These are phyloP conservation scores for Syritta pipiens DNA, from an alignment of 2,888 invertebrate species.

Conservation along the genomic window DNA sequence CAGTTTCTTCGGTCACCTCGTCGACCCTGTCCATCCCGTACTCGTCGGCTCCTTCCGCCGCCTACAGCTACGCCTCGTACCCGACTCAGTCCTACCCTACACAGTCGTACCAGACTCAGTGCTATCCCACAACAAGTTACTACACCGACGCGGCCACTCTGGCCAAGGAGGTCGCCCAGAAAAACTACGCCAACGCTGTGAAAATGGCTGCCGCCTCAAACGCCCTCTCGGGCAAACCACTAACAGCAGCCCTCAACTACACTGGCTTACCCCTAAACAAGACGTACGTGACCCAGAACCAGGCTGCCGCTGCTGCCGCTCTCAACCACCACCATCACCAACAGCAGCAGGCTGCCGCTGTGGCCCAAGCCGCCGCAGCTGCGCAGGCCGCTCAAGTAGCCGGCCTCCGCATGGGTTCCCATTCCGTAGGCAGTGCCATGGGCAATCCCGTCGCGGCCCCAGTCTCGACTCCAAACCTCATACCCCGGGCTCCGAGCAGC, in stretches of 20 bases:
- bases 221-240: conserved; percentile 79
- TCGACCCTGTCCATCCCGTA: conserved; percentile 71
- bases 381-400: conserved; percentile 65
- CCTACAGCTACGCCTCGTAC: conserved; percentile 67
- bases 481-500: conserved; percentile 69
- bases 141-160: conserved; percentile 83
- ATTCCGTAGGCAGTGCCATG: conserved; percentile 53
- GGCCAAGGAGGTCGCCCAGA: conserved; percentile 91
- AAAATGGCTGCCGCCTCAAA: conserved; percentile 81
- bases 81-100: conserved; percentile 52
- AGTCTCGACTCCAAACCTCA: conserved; percentile 56
- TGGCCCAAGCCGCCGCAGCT: conserved; percentile 72
- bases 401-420: conserved; percentile 48
- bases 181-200: conserved; percentile 89
- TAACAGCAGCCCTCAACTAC: conserved; percentile 83
- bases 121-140: conserved; percentile 74
- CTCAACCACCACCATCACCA: conserved; percentile 67
- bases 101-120: conserved; percentile 71
- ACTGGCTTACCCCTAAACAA: conserved; percentile 87
- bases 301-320: conserved; percentile 70
- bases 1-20: conserved; percentile 70
- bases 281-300: conserved; percentile 71
- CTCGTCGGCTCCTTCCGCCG: conserved; percentile 67
- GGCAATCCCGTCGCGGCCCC: conserved; percentile 71
- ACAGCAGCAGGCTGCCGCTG: conserved; percentile 71